These are phyloP conservation scores for Bedellia somnulentella DNA, from an alignment of 2,888 invertebrate species.

Conservation along the genomic window DNA sequence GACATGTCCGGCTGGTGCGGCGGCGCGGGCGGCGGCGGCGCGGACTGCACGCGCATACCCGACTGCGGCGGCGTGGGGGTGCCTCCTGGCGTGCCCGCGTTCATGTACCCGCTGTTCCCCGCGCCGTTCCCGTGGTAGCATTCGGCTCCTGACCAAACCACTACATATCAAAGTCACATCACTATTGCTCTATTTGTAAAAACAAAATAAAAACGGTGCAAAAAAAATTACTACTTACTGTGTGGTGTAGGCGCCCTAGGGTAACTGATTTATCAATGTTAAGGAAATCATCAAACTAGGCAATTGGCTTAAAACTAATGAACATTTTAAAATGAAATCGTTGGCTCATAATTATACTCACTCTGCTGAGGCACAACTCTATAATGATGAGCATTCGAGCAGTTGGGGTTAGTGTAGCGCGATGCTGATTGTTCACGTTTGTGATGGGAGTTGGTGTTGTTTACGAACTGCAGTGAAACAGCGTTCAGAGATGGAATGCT, in stretches of 20 bases:
- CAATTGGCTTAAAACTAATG: too few species aligned
- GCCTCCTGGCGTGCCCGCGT: slow-evolving; percentile 23
- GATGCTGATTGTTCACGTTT: slow-evolving; percentile 34
- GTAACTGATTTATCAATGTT: slow-evolving; percentile 31
- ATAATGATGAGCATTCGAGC: slow-evolving; percentile 37
- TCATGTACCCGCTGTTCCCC: slow-evolving; percentile 33
- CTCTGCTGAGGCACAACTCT: slow-evolving; percentile 36
- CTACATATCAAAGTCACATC: slow-evolving; percentile 9
- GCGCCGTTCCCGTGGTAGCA: slow-evolving; percentile 41
- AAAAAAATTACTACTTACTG: slow-evolving; percentile 46
- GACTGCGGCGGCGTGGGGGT: slow-evolving; percentile 28
- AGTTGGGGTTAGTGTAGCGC: slow-evolving; percentile 32
- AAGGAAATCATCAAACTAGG: slow-evolving; percentile 26
- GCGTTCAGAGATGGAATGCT: slow-evolving; percentile 13
- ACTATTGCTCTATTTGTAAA: background rate
- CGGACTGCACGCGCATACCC: slow-evolving; percentile 26
- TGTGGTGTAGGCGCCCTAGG: slow-evolving; percentile 55
- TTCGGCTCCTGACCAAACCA: slow-evolving; percentile 47
- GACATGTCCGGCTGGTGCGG: slow-evolving; percentile 34
- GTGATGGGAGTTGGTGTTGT: slow-evolving; percentile 17
- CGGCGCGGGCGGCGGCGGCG: slow-evolving; percentile 15
- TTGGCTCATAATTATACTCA: slow-evolving; percentile 23
- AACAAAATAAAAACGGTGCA: background rate
- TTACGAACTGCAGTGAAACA: slow-evolving; percentile 27
- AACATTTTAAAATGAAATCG: too few species aligned